Conservation (phyloP, 2,113 vertebrate genomes). For the Tapirus terrestris region DNA sequence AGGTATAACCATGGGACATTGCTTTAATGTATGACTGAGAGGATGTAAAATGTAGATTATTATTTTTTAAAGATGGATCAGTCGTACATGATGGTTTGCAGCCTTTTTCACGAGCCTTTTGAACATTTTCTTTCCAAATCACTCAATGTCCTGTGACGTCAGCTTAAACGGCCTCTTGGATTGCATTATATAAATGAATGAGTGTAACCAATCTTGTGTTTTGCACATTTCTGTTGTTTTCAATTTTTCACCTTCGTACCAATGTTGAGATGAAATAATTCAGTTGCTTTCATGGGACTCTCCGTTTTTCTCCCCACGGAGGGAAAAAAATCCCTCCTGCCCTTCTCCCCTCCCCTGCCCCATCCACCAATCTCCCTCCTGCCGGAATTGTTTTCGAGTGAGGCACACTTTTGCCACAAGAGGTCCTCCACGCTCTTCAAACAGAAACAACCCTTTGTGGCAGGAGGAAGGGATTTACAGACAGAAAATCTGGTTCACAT, state of each 20-base stretch:
- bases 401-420: background rate
- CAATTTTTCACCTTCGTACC: background rate
- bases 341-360: background rate
- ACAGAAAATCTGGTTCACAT: background rate
- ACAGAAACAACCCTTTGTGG: rapidly evolving
- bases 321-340: rapidly evolving
- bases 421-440: conserved; percentile 49
- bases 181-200: background rate
- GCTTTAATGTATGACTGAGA: background rate
- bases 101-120: background rate
- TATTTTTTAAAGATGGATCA: background rate
- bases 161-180: background rate
- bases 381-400: background rate
- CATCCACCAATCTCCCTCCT: rapidly evolving
- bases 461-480: background rate
- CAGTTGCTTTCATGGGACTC: background rate
- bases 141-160: background rate
- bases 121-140: background rate
- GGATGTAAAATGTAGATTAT: background rate
- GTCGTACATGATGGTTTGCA: background rate
- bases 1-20: background rate
- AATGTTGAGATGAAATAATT: background rate
- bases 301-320: background rate
- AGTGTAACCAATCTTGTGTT: background rate
- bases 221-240: background rate